These are phyloP conservation scores for Coremacera marginata DNA, from an alignment of 2,888 invertebrate genomes.

Conservation along the genomic window DNA sequence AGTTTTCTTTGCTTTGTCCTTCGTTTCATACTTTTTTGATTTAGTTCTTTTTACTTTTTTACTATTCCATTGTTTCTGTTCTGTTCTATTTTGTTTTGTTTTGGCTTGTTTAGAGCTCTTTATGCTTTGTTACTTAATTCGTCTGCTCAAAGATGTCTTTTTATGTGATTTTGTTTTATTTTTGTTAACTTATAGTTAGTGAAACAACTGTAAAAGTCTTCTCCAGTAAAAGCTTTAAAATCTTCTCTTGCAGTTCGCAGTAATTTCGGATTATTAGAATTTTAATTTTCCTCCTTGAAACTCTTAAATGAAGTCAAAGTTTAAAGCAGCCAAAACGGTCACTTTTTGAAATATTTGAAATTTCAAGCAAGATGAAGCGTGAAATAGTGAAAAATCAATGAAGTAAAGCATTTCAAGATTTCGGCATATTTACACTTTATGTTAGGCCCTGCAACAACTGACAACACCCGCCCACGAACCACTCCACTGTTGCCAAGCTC, in stretches of 20 bases:
- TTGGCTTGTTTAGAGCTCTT: conserved; percentile 25
- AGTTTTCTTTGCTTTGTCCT: conserved; percentile 26
- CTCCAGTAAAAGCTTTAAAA: not conserved
- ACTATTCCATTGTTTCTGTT: conserved; percentile 15
- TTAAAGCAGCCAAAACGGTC: too few species aligned
- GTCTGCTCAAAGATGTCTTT: conserved; percentile 17
- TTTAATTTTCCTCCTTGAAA: too few species aligned
- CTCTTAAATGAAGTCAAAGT: too few species aligned
- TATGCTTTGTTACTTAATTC: conserved; percentile 36
- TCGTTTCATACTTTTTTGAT: not conserved
- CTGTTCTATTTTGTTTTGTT: not conserved
- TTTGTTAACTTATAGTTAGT: not conserved
- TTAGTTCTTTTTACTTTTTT: not conserved
- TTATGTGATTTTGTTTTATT: not conserved
- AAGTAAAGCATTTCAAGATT: not conserved
- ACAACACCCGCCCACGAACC: not conserved
- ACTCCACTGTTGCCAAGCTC: not conserved
- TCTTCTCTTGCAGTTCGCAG: not conserved
- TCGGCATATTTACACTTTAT: not conserved
- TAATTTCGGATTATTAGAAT: too few species aligned
- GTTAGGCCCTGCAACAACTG: not conserved
- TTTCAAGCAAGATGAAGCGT: too few species aligned
- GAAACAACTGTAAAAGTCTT: conserved; percentile 10
- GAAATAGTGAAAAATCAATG: not conserved
- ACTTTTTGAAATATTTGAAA: too few species aligned